Percentiles rank a stretch among this genome's conserved stretches.
Evolutionary conservation across 1,140 invertebrate species (phyloP).

Genomic region (Pollicipes pollicipes): DNA sequence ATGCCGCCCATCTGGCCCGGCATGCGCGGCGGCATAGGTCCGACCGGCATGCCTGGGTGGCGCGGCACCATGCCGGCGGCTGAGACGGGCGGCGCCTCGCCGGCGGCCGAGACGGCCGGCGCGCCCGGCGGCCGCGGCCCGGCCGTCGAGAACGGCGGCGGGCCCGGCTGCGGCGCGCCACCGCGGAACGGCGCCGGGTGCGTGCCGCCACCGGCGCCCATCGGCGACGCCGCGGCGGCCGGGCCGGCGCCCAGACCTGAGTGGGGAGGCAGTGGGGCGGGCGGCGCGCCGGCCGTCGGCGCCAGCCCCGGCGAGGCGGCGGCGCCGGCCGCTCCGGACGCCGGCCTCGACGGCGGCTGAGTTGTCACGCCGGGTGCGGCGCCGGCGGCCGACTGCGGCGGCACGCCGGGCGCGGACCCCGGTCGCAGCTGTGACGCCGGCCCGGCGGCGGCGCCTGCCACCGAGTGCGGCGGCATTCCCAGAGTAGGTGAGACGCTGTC

Average conservation of each 20-base stretch:
- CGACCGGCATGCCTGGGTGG: slow-evolving; percentile 3
- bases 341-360: too few species aligned
- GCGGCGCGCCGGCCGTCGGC: too few species aligned
- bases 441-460: too few species aligned
- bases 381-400: background rate
- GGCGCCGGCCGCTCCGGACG: too few species aligned
- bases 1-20: slow-evolving; percentile 15
- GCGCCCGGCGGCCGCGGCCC: slow-evolving; percentile 8
- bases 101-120: slow-evolving; percentile 21
- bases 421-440: too few species aligned
- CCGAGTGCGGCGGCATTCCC: slow-evolving; percentile 1
- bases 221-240: too few species aligned
- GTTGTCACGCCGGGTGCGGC: too few species aligned
- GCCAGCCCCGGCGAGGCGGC: too few species aligned
- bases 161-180: background rate
- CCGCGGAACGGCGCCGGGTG: too few species aligned
- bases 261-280: too few species aligned
- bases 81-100: slow-evolving; percentile 19
- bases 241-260: too few species aligned
- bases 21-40: slow-evolving; percentile 5
- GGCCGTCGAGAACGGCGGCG: slow-evolving; percentile 1
- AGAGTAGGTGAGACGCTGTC: background rate
- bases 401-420: background rate
- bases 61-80: slow-evolving; percentile 7
- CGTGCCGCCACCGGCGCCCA: too few species aligned